phyloP scores from a whole-genome alignment of 2,888 invertebrate genomes.

The Cartodere bifasciata region DNA sequence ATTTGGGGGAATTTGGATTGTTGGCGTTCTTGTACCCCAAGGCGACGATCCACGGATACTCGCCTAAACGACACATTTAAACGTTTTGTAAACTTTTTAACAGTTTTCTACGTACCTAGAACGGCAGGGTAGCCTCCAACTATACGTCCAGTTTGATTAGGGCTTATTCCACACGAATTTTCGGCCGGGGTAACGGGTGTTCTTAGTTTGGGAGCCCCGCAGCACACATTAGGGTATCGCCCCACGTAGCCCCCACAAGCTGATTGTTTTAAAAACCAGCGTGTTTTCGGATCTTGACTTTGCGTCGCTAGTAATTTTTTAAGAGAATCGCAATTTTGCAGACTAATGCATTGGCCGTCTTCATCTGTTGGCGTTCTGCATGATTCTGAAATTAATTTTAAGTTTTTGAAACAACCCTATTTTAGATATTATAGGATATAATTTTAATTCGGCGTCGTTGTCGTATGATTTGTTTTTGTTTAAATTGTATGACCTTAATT shows the following conservation, averaged over 20 bases:
- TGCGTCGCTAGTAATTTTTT: conserved; percentile 36
- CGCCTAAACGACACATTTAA: no score
- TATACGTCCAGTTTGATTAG: conserved; percentile 44
- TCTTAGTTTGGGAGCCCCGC: no score
- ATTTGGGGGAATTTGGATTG: conserved; percentile 33
- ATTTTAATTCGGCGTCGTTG: no score
- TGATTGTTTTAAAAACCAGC: conserved; percentile 44
- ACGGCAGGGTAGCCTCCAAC: conserved; percentile 60
- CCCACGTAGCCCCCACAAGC: conserved; percentile 61
- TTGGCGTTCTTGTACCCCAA: conserved; percentile 49
- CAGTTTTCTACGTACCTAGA: conserved; percentile 46
- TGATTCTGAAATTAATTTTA: no score
- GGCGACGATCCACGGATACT: conserved; percentile 71
- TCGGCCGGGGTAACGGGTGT: no score
- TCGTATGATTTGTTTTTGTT: no score
- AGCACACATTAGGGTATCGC: conserved; percentile 51
- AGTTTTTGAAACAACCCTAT: no score
- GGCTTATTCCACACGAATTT: conserved; percentile 58
- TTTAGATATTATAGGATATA: no score
- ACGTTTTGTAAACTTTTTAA: no score
- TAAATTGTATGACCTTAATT: no score
- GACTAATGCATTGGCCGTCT: conserved; percentile 41
- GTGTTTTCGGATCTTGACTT: conserved; percentile 34
- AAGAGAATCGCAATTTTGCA: conserved; percentile 41
- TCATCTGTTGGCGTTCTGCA: conserved; percentile 40